phyloP scores from a whole-genome alignment of 2,888 invertebrate species.

The Thera obeliscata region DNA sequence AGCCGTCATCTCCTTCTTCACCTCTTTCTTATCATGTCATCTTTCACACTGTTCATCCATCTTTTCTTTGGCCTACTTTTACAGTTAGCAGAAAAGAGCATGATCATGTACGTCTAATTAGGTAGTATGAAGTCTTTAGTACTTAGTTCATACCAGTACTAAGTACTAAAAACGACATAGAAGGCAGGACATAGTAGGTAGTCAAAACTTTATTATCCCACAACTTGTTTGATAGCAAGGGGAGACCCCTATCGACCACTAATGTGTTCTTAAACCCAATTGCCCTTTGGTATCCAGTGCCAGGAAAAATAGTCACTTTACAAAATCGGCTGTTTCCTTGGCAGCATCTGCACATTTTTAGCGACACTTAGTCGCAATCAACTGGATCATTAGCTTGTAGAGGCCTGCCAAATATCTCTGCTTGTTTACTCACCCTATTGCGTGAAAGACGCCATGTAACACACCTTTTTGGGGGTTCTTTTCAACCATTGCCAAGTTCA shows the following conservation, averaged over 20 bases:
- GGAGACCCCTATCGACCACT: slow-evolving; percentile 66
- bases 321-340: slow-evolving; percentile 79
- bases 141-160: too few species aligned
- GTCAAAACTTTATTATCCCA: background rate
- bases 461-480: slow-evolving; percentile 70
- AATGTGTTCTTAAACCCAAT: slow-evolving; percentile 75
- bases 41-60: too few species aligned
- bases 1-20: too few species aligned
- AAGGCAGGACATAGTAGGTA: too few species aligned
- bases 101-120: too few species aligned
- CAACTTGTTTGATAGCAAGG: slow-evolving; percentile 10
- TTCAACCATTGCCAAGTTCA: slow-evolving; percentile 67
- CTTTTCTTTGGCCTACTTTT: too few species aligned
- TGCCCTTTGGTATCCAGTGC: slow-evolving; percentile 78
- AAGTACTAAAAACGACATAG: too few species aligned
- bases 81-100: too few species aligned
- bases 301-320: slow-evolving; percentile 81
- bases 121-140: too few species aligned
- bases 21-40: too few species aligned
- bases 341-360: slow-evolving; percentile 80
- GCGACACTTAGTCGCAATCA: slow-evolving; percentile 83
- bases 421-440: slow-evolving; percentile 77
- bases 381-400: slow-evolving; percentile 82
- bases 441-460: slow-evolving; percentile 69
- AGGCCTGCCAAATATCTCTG: slow-evolving; percentile 82